These are phyloP conservation scores for Matsumurasca onukii DNA, from an alignment of 1,140 invertebrate genomes.

Conservation along the genomic window DNA sequence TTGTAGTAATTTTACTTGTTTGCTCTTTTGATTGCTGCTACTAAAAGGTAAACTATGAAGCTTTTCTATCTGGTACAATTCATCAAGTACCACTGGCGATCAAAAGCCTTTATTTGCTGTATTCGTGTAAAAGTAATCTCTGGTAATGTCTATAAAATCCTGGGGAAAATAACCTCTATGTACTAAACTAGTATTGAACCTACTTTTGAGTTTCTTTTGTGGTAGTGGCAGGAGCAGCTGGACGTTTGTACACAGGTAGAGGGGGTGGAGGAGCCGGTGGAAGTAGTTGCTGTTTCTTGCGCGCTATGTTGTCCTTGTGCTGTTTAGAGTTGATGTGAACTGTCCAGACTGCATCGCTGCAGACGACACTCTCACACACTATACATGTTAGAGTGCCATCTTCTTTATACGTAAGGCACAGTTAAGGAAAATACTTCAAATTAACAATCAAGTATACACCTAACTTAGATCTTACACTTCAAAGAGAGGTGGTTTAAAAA, in stretches of 20 bases:
- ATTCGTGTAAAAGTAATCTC: too few relatives aligned
- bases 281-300: conserved; percentile 55
- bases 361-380: conserved; percentile 72
- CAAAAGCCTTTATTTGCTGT: too few relatives aligned
- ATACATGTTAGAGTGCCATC: conserved; percentile 77
- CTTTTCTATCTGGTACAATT: too few relatives aligned
- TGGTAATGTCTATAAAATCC: too few relatives aligned
- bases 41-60: too few relatives aligned
- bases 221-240: conserved; percentile 36
- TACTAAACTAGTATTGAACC: too few relatives aligned
- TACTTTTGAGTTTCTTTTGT: conserved; percentile 65
- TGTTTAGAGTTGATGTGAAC: conserved; percentile 80
- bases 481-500: conserved; percentile 32
- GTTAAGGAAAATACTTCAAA: conserved; percentile 52
- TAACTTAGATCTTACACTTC: conserved; percentile 30
- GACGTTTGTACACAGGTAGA: neutral
- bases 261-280: neutral
- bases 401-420: conserved; percentile 59
- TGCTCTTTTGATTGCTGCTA: too few relatives aligned
- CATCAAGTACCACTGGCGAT: too few relatives aligned
- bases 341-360: conserved; percentile 77
- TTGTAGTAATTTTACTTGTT: too few relatives aligned
- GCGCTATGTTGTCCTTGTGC: conserved; percentile 77
- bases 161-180: too few relatives aligned
- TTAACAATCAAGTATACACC: conserved; percentile 20